Evolutionary conservation across 2,888 invertebrate genomes (phyloP), one percentile per base, ranked within the genome.

Genomic region (Cantharis rufa): DNA sequence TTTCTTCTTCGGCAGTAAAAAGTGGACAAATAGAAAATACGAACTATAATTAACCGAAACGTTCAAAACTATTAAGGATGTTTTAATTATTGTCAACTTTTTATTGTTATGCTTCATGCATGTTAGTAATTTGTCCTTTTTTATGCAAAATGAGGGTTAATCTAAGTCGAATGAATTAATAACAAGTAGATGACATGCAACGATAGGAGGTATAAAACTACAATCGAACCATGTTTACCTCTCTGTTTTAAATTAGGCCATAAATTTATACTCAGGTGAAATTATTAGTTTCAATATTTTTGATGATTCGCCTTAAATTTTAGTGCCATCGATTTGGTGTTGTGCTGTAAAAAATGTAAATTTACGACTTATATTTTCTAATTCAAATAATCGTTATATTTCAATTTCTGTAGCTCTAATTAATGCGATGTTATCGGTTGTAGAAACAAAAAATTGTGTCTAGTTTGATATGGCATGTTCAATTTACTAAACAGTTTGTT

Each of bases 31-130:
- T 48, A 48, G 48, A 48, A 48, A 48, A 48, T 48, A 7, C 48
- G 7, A n/a, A 48, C 48, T 48, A 48, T 48, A 48, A 48, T 48
- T 48, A 48, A 48, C 7, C 48, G 48, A 48, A 48, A 48, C 48
- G 9, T 48, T 48, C 48, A 48, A 48, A 48, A 48, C 48, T 48
- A 48, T 48, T 48, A 48, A 48, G 48, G 48, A 48, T 48, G 48
- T 48, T 48, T 48, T 48, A 48, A 48, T 48, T 48, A 66, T 66
- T 66, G 24, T 24, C 18, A 66, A 66, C 24, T 66, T 66, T 66
- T 66, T 66, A 66, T 66, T 21, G 64, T 66, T 66, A 66, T 66
- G 64, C 64, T 66, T 66, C 64, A 66, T 66, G 64, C 64, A 66
- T 66, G 64, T 66, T 21, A 66, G 18, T 66, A 66, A 66, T 66